Evolutionary conservation across 2,113 vertebrate species (phyloP).

Genomic region (Daubentonia madagascariensis): DNA sequence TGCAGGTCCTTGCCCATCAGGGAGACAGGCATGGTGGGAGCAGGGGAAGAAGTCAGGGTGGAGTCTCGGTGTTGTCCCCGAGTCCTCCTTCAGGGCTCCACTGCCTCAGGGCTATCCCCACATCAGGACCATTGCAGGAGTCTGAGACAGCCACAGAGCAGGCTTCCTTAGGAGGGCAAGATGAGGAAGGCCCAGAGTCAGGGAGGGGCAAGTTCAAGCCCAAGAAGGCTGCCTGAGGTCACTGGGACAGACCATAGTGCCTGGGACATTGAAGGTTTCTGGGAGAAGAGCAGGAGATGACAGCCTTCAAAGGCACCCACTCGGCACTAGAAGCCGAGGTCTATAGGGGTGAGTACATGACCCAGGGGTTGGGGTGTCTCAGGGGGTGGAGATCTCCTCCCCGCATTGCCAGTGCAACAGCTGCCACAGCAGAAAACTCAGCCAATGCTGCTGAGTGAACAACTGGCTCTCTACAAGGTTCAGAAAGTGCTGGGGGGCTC

Average conservation of each 20-base stretch:
- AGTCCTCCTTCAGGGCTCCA: background rate
- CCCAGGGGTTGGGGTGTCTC: background rate
- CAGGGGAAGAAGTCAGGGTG: fast-evolving
- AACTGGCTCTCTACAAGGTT: background rate
- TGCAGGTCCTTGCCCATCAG: fast-evolving
- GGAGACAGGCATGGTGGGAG: background rate
- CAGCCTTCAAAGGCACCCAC: background rate
- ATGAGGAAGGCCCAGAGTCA: background rate
- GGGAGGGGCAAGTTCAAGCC: background rate
- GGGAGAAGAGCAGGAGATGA: background rate
- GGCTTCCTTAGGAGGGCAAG: background rate
- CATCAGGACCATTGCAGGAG: background rate
- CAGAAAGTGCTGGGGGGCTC: fast-evolving
- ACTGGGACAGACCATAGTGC: background rate
- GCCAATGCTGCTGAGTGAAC: background rate
- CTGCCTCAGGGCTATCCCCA: background rate
- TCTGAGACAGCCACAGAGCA: background rate
- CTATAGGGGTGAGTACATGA: too few relatives aligned
- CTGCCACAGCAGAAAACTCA: background rate
- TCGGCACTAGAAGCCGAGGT: background rate
- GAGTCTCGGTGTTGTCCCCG: background rate
- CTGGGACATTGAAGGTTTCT: background rate
- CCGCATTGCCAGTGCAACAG: background rate
- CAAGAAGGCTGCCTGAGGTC: background rate
- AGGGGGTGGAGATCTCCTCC: too few relatives aligned